Evolutionary conservation across 2,113 vertebrate genomes (phyloP).

Genomic region (Pomatorhinus ruficollis): DNA sequence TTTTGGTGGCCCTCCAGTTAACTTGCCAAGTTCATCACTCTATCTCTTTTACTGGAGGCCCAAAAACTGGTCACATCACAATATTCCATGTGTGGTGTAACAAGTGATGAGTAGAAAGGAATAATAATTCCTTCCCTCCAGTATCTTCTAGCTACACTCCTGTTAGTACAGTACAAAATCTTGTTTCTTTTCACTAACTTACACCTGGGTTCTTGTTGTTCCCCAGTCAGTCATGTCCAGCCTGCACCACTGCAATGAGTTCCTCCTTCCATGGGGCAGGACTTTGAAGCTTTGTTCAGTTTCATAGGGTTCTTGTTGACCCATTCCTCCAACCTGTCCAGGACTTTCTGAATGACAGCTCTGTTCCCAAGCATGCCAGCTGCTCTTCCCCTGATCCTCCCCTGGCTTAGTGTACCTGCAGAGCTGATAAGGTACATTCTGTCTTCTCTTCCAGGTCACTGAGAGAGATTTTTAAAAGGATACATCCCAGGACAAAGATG

Average conservation of each 20-base stretch:
- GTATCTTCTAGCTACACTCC: not conserved
- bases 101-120: not conserved
- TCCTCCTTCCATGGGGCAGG: not conserved
- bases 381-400: not conserved
- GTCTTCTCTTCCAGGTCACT: not conserved
- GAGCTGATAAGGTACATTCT: not conserved
- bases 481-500: not conserved
- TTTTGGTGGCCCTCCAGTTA: not conserved
- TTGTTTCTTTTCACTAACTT: not conserved
- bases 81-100: not conserved
- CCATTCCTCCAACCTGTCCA: not conserved
- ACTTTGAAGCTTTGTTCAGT: not conserved
- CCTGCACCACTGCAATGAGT: not conserved
- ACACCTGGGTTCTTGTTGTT: not conserved
- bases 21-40: not conserved
- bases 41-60: not conserved
- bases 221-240: not conserved
- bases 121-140: not conserved
- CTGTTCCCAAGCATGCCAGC: too few species aligned
- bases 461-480: not conserved
- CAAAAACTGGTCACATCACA: not conserved
- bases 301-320: rapidly evolving
- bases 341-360: not conserved
- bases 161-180: too few species aligned
- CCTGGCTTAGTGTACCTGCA: not conserved